Evolutionary conservation across 2,113 vertebrate species (phyloP), one percentile per base, ranked within the genome.

Genomic region (Emberiza fucata): DNA sequence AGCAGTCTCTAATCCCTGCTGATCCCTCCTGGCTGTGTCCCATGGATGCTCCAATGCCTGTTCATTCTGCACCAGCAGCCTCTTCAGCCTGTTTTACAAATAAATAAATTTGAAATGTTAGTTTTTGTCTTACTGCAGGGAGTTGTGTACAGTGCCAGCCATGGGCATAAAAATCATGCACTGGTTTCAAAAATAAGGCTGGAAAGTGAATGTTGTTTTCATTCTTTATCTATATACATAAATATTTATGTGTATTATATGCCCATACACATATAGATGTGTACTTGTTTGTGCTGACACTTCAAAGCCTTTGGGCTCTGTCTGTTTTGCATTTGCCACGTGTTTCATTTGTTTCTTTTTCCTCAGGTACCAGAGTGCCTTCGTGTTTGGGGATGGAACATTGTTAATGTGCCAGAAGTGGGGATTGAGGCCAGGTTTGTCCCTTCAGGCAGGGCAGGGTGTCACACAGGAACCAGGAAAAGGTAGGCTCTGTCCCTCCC

Each of bases 31-130:
- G 40, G 53, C 72, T 47, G 57, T 33, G 37, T 44, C 57, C 27
- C 16, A 24, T 11, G 17, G 80, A 27, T 50, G 80, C 33, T 50
- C 37, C 1, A 0, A 6, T 0, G 5, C n/a, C 29, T 21, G 5
- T 1, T 47, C 22, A 2, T 47, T 33, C 56, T 2, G 5, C 24
- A n/a, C 60, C 28, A 64, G 57, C 44, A 80, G 60, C 7, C 1
- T 48, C n/a, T 65, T 33, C 48, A 64, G 3, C 20, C 14, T 44
- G 5, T 25, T 8, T 25, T 11, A 54, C 31, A 31, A 69, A 44
- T 3, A 51, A 57, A 57, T 24, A 65, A 16, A 60, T 17, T 22
- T 7, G 13, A 33, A 63, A 63, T 14, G 20, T 6, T 14, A 18
- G 25, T 25, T 31, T 68, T 47, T 40, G 33, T 28, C 48, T 60